A percentile compares a stretch with the other conserved stretches of the same genome.
phyloP scores from a whole-genome alignment of 2,113 vertebrate species.

The Dicerorhinus sumatrensis region DNA sequence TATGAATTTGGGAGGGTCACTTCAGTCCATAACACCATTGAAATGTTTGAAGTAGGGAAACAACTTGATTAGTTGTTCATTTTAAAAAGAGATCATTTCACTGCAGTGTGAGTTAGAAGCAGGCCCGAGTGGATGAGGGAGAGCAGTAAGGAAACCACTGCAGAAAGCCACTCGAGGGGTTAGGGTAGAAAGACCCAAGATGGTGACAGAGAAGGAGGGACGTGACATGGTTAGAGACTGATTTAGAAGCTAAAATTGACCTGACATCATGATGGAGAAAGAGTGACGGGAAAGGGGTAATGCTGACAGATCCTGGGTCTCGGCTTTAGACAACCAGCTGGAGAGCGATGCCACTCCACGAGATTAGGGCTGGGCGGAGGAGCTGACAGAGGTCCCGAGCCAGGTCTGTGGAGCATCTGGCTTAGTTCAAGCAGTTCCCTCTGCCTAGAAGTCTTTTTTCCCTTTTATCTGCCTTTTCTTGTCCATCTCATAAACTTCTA shows the following conservation, averaged over 20 bases:
- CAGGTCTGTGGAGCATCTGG: background rate
- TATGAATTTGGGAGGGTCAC: background rate
- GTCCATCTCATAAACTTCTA: background rate
- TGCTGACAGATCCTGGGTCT: background rate
- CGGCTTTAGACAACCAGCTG: background rate
- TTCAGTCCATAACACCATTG: background rate
- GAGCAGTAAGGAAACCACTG: background rate
- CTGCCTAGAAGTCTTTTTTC: background rate
- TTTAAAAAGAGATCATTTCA: background rate
- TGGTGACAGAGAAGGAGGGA: no score
- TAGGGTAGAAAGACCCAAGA: background rate
- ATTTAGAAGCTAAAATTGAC: background rate
- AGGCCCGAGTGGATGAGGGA: no score
- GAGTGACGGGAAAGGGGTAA: background rate
- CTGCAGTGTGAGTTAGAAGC: background rate
- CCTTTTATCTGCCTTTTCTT: background rate
- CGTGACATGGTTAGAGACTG: background rate
- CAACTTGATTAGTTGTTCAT: background rate
- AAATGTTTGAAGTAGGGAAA: background rate
- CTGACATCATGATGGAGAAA: background rate
- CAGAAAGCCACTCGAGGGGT: background rate
- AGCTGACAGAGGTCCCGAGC: background rate
- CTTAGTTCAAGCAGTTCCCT: background rate
- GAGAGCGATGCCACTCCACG: accelerated
- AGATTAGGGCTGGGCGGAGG: background rate